Conservation (phyloP, 1,140 invertebrate genomes). For the Dendroctonus valens region DNA sequence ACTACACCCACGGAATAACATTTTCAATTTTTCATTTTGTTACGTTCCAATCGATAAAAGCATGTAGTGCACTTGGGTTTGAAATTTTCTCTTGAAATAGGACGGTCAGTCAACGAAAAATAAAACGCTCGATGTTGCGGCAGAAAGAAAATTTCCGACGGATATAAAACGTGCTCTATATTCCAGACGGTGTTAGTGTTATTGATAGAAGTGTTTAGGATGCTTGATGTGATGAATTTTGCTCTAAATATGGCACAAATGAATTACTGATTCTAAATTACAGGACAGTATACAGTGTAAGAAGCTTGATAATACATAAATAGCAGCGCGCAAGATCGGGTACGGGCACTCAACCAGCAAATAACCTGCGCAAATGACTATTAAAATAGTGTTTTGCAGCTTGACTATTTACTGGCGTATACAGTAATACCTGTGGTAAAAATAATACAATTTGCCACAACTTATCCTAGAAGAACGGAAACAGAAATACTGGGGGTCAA, state of each 20-base stretch:
- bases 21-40: constrained; percentile 14
- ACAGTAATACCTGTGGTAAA: too few relatives aligned
- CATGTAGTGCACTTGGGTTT: constrained; percentile 18
- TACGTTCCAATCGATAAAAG: constrained; percentile 15
- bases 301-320: too few relatives aligned
- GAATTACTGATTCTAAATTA: background rate
- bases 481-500: too few relatives aligned
- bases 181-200: background rate
- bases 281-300: too few relatives aligned
- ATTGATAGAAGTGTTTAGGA: background rate
- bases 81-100: constrained; percentile 13
- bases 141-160: constrained; percentile 4
- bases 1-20: constrained; percentile 8
- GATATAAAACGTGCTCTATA: constrained; percentile 1
- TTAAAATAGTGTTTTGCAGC: too few relatives aligned
- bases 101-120: constrained; percentile 11
- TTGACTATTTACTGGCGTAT: too few relatives aligned
- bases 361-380: too few relatives aligned
- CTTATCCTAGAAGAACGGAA: too few relatives aligned
- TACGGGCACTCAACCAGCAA: too few relatives aligned
- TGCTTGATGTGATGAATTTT: background rate
- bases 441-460: too few relatives aligned
- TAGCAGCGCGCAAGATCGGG: too few relatives aligned
- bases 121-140: constrained; percentile 6
- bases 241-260: background rate